Base-by-base conservation (phyloP, 1,140 invertebrate species). In the Thaumatotibia leucotreta region DNA sequence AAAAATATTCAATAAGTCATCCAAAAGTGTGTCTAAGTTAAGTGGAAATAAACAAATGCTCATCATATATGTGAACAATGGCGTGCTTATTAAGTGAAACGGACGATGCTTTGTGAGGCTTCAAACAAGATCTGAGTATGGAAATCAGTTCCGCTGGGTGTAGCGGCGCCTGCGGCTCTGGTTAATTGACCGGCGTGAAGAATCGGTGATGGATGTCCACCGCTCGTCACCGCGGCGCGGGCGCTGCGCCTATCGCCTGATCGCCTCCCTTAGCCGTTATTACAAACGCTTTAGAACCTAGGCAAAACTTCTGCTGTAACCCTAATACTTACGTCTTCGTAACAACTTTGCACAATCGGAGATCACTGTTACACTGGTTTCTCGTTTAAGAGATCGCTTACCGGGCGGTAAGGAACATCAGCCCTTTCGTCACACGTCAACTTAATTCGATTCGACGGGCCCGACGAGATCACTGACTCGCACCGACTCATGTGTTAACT, bases 191-290 rank as follows among this genome's bases (percentile, higher is more conserved):
- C 77, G 68, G 70, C 79, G 77, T 78, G 73, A 66, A 71, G 70
- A 79, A 88, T 87, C 72, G 66, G 66, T 83, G 82, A 88, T 82
- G 71, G 64, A 88, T 82, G 82, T 75, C 73, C 77, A 67, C 68
- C 72, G 63, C 65, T 69, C 67, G 64, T 71, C 71, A 66, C 61
- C 67, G 66, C 67, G 69, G 63, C 69, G 35, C 64, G 23, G 11
- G 66, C 77, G 73, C 80, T 75, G 66, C 65, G 52, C 70, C 50
- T 10, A 70, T 32, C 64, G 23, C 23, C 35, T 33, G n/a, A n/a
- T n/a, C n/a, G n/a, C n/a, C n/a, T n/a, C n/a, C 8, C 67, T 77
- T 9, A 14, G 6, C 39, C 14, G 39, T 9, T 45, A 45, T 45
- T 45, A 2, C 39, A 45, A 20, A 20, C 27, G n/a, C 0, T 45